phyloP scores from a whole-genome alignment of 1,140 invertebrate genomes.

The Papilio dardanus region DNA sequence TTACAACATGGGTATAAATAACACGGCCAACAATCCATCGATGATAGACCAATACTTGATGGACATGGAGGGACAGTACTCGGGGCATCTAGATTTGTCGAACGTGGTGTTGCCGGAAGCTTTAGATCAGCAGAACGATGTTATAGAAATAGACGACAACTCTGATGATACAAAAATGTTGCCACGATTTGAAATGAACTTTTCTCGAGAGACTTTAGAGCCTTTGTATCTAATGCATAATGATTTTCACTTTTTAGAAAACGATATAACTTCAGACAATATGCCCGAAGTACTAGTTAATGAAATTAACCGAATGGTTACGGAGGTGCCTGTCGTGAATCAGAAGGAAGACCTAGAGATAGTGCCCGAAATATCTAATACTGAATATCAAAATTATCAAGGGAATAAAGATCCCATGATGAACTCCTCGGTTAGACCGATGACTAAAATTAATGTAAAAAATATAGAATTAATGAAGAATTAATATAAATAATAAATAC shows the following conservation, averaged over 20 bases:
- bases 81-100: slow-evolving; percentile 67
- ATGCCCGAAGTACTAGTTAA: slow-evolving; percentile 58
- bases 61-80: slow-evolving; percentile 74
- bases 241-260: slow-evolving; percentile 76
- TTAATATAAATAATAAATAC: slow-evolving; percentile 41
- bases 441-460: slow-evolving; percentile 78
- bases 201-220: slow-evolving; percentile 73
- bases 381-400: slow-evolving; percentile 63
- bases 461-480: slow-evolving; percentile 80
- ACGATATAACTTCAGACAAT: slow-evolving; percentile 59
- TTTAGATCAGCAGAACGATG: slow-evolving; percentile 67
- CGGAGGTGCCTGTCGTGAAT: slow-evolving; percentile 64
- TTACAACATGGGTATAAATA: slow-evolving; percentile 67
- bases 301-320: slow-evolving; percentile 68
- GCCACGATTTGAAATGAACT: slow-evolving; percentile 74
- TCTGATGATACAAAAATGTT: slow-evolving; percentile 78
- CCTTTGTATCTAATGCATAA: slow-evolving; percentile 76
- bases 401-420: slow-evolving; percentile 78
- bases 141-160: slow-evolving; percentile 79
- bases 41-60: slow-evolving; percentile 74
- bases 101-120: slow-evolving; percentile 59
- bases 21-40: slow-evolving; percentile 55
- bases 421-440: slow-evolving; percentile 68
- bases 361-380: slow-evolving; percentile 45
- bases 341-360: slow-evolving; percentile 62